Conservation (phyloP, 2,113 vertebrate genomes). For the Micromys minutus region DNA sequence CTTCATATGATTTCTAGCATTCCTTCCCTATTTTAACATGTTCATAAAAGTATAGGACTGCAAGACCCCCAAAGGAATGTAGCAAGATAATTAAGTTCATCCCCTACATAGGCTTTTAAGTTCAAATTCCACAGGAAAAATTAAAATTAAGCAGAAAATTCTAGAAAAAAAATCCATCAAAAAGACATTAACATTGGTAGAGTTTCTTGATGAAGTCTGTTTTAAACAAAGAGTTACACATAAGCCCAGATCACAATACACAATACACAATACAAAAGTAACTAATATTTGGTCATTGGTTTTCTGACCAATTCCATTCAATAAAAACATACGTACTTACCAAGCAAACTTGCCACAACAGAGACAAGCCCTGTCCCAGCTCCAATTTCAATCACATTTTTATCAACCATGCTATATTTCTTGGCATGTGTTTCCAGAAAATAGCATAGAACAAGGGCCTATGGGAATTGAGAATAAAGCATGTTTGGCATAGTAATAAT, state of each 20-base stretch:
- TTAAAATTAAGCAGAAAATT: neutral
- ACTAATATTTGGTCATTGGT: neutral
- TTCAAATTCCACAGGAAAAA: slow-evolving; percentile 26
- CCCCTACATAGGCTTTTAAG: neutral
- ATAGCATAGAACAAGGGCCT: slow-evolving; percentile 96
- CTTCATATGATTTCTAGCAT: neutral
- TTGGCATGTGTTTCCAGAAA: slow-evolving; percentile 93
- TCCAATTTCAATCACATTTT: slow-evolving; percentile 96
- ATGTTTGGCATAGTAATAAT: slow-evolving; percentile 48
- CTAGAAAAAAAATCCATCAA: neutral
- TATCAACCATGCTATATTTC: slow-evolving; percentile 89
- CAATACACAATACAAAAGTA: too few species aligned
- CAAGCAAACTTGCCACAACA: slow-evolving; percentile 93
- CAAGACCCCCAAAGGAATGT: slow-evolving; percentile 17
- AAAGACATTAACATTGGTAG: neutral
- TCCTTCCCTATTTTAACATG: neutral
- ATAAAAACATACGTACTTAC: slow-evolving; percentile 83
- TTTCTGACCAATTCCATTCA: neutral
- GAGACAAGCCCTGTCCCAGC: slow-evolving; percentile 96
- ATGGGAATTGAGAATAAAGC: slow-evolving; percentile 50
- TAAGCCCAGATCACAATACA: neutral
- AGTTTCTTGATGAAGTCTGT: slow-evolving; percentile 1
- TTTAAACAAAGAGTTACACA: slow-evolving; percentile 15
- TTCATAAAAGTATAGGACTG: slow-evolving; percentile 28
- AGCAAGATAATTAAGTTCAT: neutral